Percentiles rank a stretch among this genome's conserved stretches.
These are phyloP conservation scores for Rhaphigaster nebulosa DNA, from an alignment of 2,888 invertebrate genomes.

Conservation along the genomic window DNA sequence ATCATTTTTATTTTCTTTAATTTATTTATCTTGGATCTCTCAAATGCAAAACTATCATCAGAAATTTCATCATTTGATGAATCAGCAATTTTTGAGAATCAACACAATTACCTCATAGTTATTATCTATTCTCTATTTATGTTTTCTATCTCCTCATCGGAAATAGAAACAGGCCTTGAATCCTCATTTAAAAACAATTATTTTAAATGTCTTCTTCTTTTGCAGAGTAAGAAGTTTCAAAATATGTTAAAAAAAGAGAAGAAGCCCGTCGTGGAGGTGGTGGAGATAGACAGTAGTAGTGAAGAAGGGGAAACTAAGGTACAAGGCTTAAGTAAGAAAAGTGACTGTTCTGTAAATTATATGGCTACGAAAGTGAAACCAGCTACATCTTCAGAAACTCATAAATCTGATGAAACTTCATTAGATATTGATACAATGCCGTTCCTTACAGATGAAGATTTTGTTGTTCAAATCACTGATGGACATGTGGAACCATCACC, in stretches of 20 bases:
- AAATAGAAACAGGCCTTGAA: too few relatives aligned
- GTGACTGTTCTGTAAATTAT: not conserved
- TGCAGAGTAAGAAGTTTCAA: not conserved
- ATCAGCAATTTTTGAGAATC: too few relatives aligned
- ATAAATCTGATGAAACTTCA: not conserved
- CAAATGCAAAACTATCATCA: too few relatives aligned
- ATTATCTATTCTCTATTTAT: too few relatives aligned
- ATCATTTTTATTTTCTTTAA: too few relatives aligned
- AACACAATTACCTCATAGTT: too few relatives aligned
- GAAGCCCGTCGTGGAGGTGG: not conserved
- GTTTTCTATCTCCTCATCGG: too few relatives aligned
- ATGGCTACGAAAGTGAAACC: too few relatives aligned
- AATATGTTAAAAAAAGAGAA: not conserved
- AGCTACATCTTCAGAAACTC: not conserved
- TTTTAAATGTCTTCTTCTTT: too few relatives aligned
- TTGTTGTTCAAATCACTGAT: conserved; percentile 60
- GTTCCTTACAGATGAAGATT: conserved; percentile 77
- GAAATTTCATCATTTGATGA: too few relatives aligned
- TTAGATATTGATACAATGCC: conserved; percentile 79
- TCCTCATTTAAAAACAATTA: too few relatives aligned
- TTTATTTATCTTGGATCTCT: too few relatives aligned
- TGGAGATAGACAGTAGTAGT: not conserved
- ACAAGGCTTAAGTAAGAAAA: not conserved
- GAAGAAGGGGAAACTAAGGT: not conserved
- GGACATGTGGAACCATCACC: not conserved